Conservation (phyloP, 2,888 invertebrate species). For the Chaetoderma sp. region DNA sequence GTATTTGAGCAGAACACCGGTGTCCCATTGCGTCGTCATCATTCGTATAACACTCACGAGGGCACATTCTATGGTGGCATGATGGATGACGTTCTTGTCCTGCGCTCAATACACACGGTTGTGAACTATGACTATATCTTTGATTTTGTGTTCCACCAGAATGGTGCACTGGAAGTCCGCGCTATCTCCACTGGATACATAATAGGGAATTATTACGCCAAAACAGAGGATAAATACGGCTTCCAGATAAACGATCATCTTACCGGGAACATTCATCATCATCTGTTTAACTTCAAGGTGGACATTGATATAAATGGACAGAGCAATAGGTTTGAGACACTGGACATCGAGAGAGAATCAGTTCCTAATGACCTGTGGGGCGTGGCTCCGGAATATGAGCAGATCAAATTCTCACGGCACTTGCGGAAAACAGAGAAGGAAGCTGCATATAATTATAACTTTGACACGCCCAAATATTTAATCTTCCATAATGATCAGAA, state of each 20-base stretch:
- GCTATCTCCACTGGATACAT: slow-evolving; percentile 56
- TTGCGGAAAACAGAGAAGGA: slow-evolving; percentile 43
- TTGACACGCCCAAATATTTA: slow-evolving; percentile 52
- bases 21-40: slow-evolving; percentile 48
- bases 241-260: slow-evolving; percentile 45
- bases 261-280: slow-evolving; percentile 53
- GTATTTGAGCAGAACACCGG: slow-evolving; percentile 52
- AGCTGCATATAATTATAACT: slow-evolving; percentile 48
- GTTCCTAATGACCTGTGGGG: no score
- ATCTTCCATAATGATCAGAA: slow-evolving; percentile 39
- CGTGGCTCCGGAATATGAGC: slow-evolving; percentile 24
- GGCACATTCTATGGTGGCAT: slow-evolving; percentile 49
- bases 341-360: slow-evolving; percentile 44
- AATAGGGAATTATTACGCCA: slow-evolving; percentile 36
- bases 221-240: slow-evolving; percentile 43
- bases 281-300: slow-evolving; percentile 56
- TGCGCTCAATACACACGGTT: slow-evolving; percentile 48
- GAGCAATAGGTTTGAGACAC: slow-evolving; percentile 54
- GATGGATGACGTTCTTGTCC: slow-evolving; percentile 44
- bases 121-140: slow-evolving; percentile 60
- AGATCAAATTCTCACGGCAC: slow-evolving; percentile 35
- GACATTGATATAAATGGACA: slow-evolving; percentile 53
- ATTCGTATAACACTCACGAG: slow-evolving; percentile 14
- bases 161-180: slow-evolving; percentile 48
- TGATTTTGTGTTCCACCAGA: slow-evolving; percentile 60